These are phyloP conservation scores for Didymodactylos carnosus DNA, from an alignment of 2,888 invertebrate genomes.

Conservation along the genomic window DNA sequence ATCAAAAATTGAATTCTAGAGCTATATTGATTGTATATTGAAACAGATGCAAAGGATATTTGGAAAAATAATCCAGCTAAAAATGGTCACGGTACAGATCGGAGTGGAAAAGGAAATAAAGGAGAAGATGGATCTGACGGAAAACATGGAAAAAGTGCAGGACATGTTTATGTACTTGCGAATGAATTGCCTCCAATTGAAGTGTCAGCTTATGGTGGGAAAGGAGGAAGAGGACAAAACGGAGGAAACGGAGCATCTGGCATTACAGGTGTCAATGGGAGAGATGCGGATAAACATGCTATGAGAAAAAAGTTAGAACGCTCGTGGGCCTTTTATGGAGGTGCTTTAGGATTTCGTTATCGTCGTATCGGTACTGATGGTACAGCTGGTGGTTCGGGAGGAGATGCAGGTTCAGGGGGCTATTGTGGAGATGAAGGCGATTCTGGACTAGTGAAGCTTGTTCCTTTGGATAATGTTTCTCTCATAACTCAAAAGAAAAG, in stretches of 20 bases:
- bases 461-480: neutral
- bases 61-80: neutral
- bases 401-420: neutral
- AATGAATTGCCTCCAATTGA: neutral
- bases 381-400: neutral
- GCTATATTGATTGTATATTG: neutral
- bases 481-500: neutral
- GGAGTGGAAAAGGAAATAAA: neutral
- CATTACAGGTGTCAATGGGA: neutral
- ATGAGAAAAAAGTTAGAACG: neutral
- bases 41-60: neutral
- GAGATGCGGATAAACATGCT: neutral
- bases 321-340: neutral
- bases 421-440: neutral
- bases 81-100: neutral
- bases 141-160: neutral
- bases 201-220: neutral
- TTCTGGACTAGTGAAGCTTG: neutral
- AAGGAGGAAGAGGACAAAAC: neutral
- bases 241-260: neutral
- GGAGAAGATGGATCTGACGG: neutral
- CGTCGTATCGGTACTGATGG: neutral
- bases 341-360: neutral
- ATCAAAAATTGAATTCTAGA: no score
- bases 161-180: neutral